phyloP scores from a whole-genome alignment of 2,797 vertebrate species.

The Eospalax fontanierii region DNA sequence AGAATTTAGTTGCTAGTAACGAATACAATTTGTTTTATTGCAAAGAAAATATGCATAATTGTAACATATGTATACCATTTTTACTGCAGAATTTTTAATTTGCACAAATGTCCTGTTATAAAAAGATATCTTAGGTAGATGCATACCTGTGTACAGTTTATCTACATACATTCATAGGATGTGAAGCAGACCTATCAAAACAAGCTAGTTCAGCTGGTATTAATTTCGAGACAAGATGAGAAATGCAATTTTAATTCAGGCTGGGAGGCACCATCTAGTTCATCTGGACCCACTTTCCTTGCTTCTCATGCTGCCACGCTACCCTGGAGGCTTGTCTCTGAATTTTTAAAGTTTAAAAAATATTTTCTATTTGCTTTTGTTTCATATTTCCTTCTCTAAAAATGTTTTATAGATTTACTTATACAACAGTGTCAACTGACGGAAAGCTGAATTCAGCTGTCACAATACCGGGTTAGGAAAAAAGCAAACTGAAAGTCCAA shows the following conservation, averaged over 20 bases:
- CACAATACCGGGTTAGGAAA: neutral
- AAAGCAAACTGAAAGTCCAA: neutral
- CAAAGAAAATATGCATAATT: conserved; percentile 96
- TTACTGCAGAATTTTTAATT: conserved; percentile 93
- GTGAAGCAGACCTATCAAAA: conserved; percentile 94
- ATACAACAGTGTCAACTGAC: neutral
- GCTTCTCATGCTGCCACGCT: too few species aligned
- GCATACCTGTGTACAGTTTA: conserved; percentile 93
- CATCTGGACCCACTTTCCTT: neutral
- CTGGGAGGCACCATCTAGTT: conserved; percentile 81
- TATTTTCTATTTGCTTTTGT: neutral
- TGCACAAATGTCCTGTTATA: conserved; percentile 93
- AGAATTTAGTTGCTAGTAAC: neutral
- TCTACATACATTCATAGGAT: conserved; percentile 99
- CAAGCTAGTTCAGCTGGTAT: conserved; percentile 91
- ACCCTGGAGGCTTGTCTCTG: too few species aligned
- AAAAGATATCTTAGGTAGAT: conserved; percentile 93
- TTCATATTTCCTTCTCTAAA: neutral
- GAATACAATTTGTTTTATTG: too few species aligned
- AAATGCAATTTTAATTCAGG: conserved; percentile 91
- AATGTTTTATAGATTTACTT: neutral
- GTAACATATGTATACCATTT: conserved; percentile 95
- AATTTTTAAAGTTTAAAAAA: neutral
- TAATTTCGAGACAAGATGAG: conserved; percentile 94
- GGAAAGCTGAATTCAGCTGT: neutral